phyloP scores from a whole-genome alignment of 2,888 invertebrate genomes.

The Prosopocoilus inquinatus region DNA sequence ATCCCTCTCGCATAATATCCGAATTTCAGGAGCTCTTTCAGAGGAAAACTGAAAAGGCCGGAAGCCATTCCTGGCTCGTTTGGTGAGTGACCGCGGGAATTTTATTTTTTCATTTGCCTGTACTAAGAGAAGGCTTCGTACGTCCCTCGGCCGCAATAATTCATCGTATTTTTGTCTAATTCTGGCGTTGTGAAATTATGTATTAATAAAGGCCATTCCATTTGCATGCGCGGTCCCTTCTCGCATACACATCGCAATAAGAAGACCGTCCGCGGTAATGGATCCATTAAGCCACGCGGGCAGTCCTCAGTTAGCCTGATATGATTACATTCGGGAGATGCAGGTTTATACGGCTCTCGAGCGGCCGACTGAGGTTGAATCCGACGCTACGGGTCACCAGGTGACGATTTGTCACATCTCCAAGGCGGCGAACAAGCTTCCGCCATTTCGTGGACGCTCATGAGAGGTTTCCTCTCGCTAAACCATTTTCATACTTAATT shows the following conservation, averaged over 20 bases:
- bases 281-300: conserved; percentile 43
- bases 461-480: conserved; percentile 28
- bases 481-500: conserved; percentile 30
- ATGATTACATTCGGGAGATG: conserved; percentile 44
- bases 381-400: conserved; percentile 50
- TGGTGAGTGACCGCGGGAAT: too few relatives aligned
- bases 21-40: too few relatives aligned
- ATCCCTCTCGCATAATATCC: conserved; percentile 38
- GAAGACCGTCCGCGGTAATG: conserved; percentile 43
- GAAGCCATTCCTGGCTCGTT: too few relatives aligned
- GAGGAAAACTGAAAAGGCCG: too few relatives aligned
- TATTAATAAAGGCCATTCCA: conserved; percentile 44
- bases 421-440: conserved; percentile 52
- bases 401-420: conserved; percentile 54
- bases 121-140: background rate
- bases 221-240: conserved; percentile 41
- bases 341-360: conserved; percentile 46
- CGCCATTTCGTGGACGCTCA: conserved; percentile 47
- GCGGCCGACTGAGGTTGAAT: conserved; percentile 45
- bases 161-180: conserved; percentile 37
- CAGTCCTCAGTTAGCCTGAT: conserved; percentile 40
- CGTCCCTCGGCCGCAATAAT: conserved; percentile 31
- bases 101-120: too few relatives aligned
- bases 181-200: conserved; percentile 35
- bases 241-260: conserved; percentile 39